phyloP scores from a whole-genome alignment of 2,113 vertebrate species.

The Melanerpes aurifrons region DNA sequence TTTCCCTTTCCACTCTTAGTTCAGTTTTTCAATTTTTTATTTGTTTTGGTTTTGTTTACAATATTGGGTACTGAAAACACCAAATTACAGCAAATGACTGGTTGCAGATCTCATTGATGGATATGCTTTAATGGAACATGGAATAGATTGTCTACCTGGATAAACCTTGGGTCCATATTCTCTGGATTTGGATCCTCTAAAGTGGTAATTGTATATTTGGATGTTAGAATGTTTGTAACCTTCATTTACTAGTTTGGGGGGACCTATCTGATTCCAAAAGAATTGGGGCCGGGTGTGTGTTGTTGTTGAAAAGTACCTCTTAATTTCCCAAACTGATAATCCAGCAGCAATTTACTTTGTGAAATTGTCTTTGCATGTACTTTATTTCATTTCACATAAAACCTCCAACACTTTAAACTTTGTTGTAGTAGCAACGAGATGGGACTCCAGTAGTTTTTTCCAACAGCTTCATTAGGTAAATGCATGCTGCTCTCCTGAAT shows the following conservation, averaged over 20 bases:
- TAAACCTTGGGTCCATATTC: background rate
- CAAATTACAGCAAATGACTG: background rate
- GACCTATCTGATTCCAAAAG: background rate
- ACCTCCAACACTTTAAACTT: background rate
- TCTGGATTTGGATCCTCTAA: background rate
- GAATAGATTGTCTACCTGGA: background rate
- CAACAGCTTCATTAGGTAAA: fast-evolving
- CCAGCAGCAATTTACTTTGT: background rate
- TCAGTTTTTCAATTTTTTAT: background rate
- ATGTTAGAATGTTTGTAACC: background rate
- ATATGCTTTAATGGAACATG: background rate
- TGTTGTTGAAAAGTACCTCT: background rate
- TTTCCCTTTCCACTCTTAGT: background rate
- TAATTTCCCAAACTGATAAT: background rate
- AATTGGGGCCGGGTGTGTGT: background rate
- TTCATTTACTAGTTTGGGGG: background rate
- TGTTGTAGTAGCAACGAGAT: background rate
- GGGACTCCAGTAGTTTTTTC: background rate
- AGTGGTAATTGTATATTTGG: background rate
- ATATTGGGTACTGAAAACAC: background rate
- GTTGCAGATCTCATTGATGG: background rate
- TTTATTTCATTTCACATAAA: background rate
- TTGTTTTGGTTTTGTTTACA: background rate
- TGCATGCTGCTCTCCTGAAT: background rate
- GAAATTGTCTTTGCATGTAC: background rate